A percentile compares a stretch with the other conserved stretches of the same genome.
These are phyloP conservation scores for Pycnomerus fuliginosus DNA, from an alignment of 2,888 invertebrate species.

Conservation along the genomic window DNA sequence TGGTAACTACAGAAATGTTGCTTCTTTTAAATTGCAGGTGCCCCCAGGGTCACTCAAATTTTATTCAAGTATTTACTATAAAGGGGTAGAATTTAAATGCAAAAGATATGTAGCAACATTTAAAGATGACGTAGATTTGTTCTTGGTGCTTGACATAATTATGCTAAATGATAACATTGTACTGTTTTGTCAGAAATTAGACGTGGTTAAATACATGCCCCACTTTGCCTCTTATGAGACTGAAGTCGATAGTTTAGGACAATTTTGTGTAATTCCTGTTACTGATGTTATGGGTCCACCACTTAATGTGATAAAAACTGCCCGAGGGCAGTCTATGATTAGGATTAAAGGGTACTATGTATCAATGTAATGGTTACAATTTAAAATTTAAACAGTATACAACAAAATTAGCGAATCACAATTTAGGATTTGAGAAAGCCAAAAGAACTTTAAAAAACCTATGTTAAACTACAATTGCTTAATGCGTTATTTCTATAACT, in stretches of 20 bases:
- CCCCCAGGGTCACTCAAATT: background rate
- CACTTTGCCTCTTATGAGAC: background rate
- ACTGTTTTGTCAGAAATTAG: background rate
- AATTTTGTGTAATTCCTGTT: conserved; percentile 12
- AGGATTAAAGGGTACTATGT: background rate
- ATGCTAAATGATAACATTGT: background rate
- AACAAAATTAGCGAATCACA: no score
- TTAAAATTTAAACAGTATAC: background rate
- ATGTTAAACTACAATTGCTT: no score
- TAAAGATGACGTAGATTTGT: background rate
- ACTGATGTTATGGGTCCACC: conserved; percentile 19
- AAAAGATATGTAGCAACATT: background rate
- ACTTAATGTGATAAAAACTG: conserved; percentile 20
- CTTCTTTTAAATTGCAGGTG: background rate
- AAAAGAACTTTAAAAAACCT: no score
- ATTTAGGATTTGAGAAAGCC: no score
- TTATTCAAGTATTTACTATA: background rate
- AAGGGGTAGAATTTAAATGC: background rate
- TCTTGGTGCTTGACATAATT: background rate
- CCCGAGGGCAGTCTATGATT: conserved; percentile 19
- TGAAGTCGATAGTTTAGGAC: background rate
- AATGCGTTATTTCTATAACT: no score
- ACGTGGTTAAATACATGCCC: background rate
- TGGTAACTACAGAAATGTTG: background rate
- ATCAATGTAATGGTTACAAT: no score